Conservation (phyloP, 2,888 invertebrate genomes). For the Lomographa bimaculata region DNA sequence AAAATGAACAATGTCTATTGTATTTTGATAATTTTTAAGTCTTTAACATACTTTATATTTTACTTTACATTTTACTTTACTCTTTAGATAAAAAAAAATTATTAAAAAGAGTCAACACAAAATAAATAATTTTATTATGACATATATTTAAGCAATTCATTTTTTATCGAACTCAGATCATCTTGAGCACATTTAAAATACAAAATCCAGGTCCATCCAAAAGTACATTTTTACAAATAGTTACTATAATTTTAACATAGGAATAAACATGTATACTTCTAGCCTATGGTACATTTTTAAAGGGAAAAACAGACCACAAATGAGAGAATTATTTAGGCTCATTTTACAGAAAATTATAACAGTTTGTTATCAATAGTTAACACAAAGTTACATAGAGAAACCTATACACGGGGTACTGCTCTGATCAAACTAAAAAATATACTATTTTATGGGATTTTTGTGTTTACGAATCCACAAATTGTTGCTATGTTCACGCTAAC, state of each 20-base stretch:
- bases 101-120: no score
- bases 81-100: no score
- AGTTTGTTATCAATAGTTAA: conserved; percentile 61
- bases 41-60: no score
- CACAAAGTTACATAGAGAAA: conserved; percentile 44
- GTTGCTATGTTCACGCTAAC: no score
- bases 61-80: no score
- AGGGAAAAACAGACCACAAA: conserved; percentile 34
- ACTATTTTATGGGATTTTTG: no score
- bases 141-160: not conserved
- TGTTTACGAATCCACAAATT: no score
- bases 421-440: conserved; percentile 31
- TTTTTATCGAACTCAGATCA: conserved; percentile 10
- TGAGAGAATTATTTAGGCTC: conserved; percentile 28
- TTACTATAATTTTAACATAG: conserved; percentile 5
- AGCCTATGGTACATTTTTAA: conserved; percentile 19
- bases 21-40: no score
- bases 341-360: conserved; percentile 34
- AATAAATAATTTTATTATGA: no score
- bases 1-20: no score
- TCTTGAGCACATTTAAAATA: no score
- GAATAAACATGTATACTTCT: conserved; percentile 12
- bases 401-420: conserved; percentile 41
- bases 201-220: no score
- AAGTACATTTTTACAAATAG: conserved; percentile 5